phyloP scores from a whole-genome alignment of 2,797 vertebrate genomes.

The Danionella dracula region DNA sequence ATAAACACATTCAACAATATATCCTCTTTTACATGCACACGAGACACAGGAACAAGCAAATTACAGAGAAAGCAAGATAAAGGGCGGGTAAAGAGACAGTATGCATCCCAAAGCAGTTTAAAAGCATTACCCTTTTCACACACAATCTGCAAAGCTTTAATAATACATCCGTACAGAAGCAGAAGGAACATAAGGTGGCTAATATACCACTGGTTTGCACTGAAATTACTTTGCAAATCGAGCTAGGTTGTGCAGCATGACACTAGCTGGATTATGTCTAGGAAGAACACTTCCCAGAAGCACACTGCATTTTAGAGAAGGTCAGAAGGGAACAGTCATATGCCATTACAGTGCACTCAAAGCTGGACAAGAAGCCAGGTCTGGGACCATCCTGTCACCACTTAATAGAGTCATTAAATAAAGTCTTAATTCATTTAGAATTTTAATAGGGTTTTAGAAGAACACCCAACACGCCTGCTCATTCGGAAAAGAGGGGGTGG shows the following conservation, averaged over 20 bases:
- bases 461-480: too few relatives aligned
- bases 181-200: neutral
- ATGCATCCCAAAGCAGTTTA: neutral
- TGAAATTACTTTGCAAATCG: neutral
- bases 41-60: neutral
- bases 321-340: neutral
- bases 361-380: neutral
- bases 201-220: neutral
- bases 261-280: neutral
- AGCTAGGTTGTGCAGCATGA: neutral
- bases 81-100: neutral
- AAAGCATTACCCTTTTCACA: neutral
- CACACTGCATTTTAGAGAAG: neutral
- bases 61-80: neutral
- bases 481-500: too few relatives aligned
- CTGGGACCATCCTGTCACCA: too few relatives aligned
- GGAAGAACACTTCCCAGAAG: neutral
- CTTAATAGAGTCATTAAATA: too few relatives aligned
- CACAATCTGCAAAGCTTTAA: neutral
- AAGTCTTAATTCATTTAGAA: too few relatives aligned
- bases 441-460: too few relatives aligned
- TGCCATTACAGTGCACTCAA: constrained; percentile 3
- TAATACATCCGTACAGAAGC: neutral
- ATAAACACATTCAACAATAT: neutral
- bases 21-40: neutral